Evolutionary conservation across 2,797 vertebrate species (phyloP).

Genomic region (Hoplostethus mediterraneus): DNA sequence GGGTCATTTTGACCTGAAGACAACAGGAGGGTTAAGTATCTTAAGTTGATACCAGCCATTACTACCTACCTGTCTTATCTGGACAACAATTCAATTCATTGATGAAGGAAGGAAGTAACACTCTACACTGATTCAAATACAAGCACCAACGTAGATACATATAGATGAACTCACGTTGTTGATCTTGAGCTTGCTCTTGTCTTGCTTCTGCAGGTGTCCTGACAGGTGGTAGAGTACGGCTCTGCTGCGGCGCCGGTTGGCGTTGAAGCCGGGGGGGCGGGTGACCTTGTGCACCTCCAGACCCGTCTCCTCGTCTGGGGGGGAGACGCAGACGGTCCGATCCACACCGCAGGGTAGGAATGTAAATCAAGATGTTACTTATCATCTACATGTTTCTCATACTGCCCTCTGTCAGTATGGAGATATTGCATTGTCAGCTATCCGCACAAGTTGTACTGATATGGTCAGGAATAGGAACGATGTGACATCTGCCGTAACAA

Average conservation of each 20-base stretch:
- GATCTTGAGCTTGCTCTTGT: slow-evolving; percentile 90
- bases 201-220: slow-evolving; percentile 89
- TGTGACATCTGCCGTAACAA: no score
- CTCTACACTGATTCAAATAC: no score
- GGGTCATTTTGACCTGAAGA: no score
- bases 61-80: no score
- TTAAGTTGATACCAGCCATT: no score
- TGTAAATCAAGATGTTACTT: not conserved
- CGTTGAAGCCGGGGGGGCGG: slow-evolving; percentile 85
- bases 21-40: no score
- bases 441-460: no score
- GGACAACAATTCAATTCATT: no score
- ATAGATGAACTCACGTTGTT: slow-evolving; percentile 83
- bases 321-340: slow-evolving; percentile 11
- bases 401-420: not conserved
- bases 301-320: slow-evolving; percentile 85
- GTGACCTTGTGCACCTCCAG: slow-evolving; percentile 87
- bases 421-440: not conserved
- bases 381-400: not conserved
- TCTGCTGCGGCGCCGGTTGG: slow-evolving; percentile 87
- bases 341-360: not conserved
- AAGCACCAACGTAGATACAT: no score
- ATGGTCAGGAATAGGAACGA: no score
- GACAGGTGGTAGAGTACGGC: slow-evolving; percentile 89
- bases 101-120: no score